Conservation (phyloP, 2,797 vertebrate genomes). For the Crocodylus rhombifer region DNA sequence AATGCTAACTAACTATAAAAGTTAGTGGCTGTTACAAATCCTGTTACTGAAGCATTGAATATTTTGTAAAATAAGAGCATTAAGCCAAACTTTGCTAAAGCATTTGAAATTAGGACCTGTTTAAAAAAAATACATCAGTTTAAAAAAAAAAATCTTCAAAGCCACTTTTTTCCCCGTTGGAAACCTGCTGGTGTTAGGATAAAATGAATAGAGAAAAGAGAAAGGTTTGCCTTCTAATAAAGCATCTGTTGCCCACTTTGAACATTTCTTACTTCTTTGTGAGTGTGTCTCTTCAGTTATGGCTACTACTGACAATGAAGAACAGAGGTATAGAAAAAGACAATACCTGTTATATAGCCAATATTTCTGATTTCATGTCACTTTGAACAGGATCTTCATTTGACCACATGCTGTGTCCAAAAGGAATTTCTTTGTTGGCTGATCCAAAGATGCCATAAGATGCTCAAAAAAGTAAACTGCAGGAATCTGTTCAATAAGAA, state of each 20-base stretch:
- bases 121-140: constrained; percentile 65
- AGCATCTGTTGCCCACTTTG: constrained; percentile 84
- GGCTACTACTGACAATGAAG: constrained; percentile 82
- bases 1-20: constrained; percentile 40
- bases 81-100: constrained; percentile 74
- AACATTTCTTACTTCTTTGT: constrained; percentile 83
- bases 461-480: constrained; percentile 83
- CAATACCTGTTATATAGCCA: constrained; percentile 82
- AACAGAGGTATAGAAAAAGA: constrained; percentile 83
- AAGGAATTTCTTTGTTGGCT: constrained; percentile 85
- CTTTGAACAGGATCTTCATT: constrained; percentile 86
- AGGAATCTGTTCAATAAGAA: constrained; percentile 84
- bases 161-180: constrained; percentile 77
- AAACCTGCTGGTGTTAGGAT: constrained; percentile 80
- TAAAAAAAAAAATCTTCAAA: constrained; percentile 78
- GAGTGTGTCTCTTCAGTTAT: constrained; percentile 84
- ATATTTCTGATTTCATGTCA: constrained; percentile 82
- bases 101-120: constrained; percentile 69
- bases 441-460: constrained; percentile 85
- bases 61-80: constrained; percentile 62
- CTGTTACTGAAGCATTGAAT: constrained; percentile 52
- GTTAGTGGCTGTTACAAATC: constrained; percentile 7
- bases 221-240: constrained; percentile 83
- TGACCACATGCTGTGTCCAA: constrained; percentile 79
- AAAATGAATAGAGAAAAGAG: constrained; percentile 78